A percentile compares a stretch with the other conserved stretches of the same genome.
phyloP scores from a whole-genome alignment of 2,113 vertebrate species.

The Corydoras maculifer region DNA sequence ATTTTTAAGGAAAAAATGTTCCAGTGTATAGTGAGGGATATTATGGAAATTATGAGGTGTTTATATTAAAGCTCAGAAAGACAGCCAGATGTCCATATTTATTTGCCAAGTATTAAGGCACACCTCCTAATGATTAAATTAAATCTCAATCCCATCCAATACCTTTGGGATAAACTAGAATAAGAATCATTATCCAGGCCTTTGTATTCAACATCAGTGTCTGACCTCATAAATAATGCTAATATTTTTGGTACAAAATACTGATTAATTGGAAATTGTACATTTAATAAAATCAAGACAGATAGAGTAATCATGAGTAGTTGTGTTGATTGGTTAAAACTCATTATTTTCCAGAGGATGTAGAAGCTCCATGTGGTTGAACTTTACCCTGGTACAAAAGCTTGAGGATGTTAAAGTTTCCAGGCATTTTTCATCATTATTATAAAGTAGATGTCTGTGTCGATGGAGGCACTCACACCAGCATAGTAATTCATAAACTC shows the following conservation, averaged over 20 bases:
- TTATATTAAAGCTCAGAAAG: too few species aligned
- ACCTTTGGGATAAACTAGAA: too few species aligned
- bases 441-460: conserved; percentile 79
- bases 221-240: too few species aligned
- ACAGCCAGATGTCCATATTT: too few species aligned
- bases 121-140: too few species aligned
- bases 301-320: background rate
- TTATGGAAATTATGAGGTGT: too few species aligned
- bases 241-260: background rate
- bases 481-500: conserved; percentile 90
- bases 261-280: background rate
- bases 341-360: background rate
- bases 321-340: background rate
- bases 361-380: conserved; percentile 2
- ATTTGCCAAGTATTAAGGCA: too few species aligned
- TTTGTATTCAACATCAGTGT: too few species aligned
- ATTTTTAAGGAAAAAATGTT: too few species aligned
- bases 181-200: too few species aligned
- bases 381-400: conserved; percentile 42
- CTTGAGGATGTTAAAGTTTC: conserved; percentile 56
- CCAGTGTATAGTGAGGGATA: too few species aligned
- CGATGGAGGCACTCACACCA: conserved; percentile 78
- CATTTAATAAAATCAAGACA: background rate
- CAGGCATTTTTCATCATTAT: conserved; percentile 80
- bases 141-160: too few species aligned